phyloP scores from a whole-genome alignment of 2,888 invertebrate genomes.

The Drosophila colorata region DNA sequence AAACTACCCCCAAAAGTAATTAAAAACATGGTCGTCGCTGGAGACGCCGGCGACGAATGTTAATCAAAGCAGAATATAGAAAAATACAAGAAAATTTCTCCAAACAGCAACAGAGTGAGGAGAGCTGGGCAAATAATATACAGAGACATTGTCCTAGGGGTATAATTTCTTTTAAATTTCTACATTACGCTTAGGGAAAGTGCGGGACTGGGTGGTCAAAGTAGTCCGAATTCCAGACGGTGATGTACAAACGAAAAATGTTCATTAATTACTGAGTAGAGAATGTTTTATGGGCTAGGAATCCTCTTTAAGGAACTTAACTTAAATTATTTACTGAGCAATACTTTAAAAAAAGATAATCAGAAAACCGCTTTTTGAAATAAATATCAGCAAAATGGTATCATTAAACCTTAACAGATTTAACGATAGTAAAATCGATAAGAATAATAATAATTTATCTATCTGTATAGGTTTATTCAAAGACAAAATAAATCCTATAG shows the following conservation, averaged over 20 bases:
- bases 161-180: constrained; percentile 80
- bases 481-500: no score
- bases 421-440: no score
- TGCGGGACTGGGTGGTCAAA: constrained; percentile 2
- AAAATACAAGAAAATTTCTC: constrained; percentile 62
- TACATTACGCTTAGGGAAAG: constrained; percentile 53
- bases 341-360: no score
- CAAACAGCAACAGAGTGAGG: constrained; percentile 8
- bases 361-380: no score
- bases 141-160: constrained; percentile 73
- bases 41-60: constrained; percentile 72
- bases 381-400: no score
- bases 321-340: neutral
- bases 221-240: constrained; percentile 18
- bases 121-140: constrained; percentile 13
- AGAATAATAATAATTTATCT: no score
- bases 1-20: constrained; percentile 81
- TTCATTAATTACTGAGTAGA: constrained; percentile 21
- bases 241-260: constrained; percentile 15
- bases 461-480: no score
- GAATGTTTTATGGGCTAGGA: neutral
- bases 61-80: constrained; percentile 76
- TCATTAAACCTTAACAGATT: no score
- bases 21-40: constrained; percentile 67
- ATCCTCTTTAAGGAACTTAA: neutral